Conservation (phyloP, 2,797 vertebrate species). For the Iguana delicatissima region DNA sequence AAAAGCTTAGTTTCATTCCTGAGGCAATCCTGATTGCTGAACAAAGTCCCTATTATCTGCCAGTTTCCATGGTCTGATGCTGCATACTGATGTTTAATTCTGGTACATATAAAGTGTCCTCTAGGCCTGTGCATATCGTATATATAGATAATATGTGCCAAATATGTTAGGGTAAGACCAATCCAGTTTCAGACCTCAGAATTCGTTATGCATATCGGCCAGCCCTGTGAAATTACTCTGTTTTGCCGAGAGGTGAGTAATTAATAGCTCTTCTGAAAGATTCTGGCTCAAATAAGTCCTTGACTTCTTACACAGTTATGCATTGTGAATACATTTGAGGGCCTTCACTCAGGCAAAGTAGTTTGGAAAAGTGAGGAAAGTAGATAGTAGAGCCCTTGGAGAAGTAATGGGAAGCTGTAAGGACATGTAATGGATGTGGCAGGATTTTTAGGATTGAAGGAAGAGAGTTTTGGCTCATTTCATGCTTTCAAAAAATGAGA, state of each 20-base stretch:
- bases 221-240: not conserved
- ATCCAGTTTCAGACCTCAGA: not conserved
- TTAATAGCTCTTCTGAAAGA: not conserved
- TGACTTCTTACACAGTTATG: not conserved
- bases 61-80: not conserved
- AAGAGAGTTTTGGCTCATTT: too few relatives aligned
- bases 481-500: too few relatives aligned
- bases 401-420: not conserved
- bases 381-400: not conserved
- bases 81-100: not conserved
- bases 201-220: not conserved
- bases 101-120: not conserved
- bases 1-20: not conserved
- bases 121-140: not conserved
- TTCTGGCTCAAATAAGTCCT: not conserved
- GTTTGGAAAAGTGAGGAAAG: not conserved
- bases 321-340: not conserved
- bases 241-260: not conserved
- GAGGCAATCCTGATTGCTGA: not conserved
- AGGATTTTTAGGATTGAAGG: not conserved
- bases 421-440: not conserved
- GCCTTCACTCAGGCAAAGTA: not conserved
- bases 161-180: not conserved
- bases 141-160: too few relatives aligned
- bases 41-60: not conserved